Evolutionary conservation across 2,797 vertebrate species (phyloP), one percentile per base, ranked within the genome.

Genomic region (Philypnodon macrostomus): DNA sequence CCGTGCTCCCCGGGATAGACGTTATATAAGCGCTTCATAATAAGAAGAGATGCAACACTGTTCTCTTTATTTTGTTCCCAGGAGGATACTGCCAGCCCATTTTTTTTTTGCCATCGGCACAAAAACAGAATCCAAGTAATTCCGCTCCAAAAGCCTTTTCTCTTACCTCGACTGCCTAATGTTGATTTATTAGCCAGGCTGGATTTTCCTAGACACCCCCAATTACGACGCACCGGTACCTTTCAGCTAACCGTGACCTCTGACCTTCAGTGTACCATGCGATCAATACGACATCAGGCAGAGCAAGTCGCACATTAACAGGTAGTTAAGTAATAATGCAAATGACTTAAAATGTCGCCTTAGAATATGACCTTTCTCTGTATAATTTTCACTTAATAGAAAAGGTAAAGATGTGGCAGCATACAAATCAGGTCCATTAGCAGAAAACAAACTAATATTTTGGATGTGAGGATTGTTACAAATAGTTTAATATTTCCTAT

Each of bases 91-190:
- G 53, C 31, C 16, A 41, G 45, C 14, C 47, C 41, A 7, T 29
- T 53, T 59, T 57, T 29, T 53, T 59, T 57, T 55, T 54, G 45
- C 60, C 51, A 21, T 4, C 9, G 46, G 63, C 40, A 24, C 52
- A 41, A 70, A 70, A 75, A 63, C 47, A 62, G 15, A 63, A 73
- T 47, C 56, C 27, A 49, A 58, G 60, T 67, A 70, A 74, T 47
- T 30, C 40, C 8, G 4, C 3, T 12, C 11, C 42, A 46, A 38
- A 63, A 26, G 33, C 11, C 36, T 69, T 18, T 24, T 23, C 34
- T 35, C 52, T 44, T 50, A 58, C 36, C 23, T 29, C 14, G 31
- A 46, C 27, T 10, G 23, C 13, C 26, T 15, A 14, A 44, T 12
- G 3, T 38, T 45, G 47, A 47, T 49, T 44, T 57, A 41, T 44